Conservation (phyloP, 2,113 vertebrate species). For the Podarcis muralis region DNA sequence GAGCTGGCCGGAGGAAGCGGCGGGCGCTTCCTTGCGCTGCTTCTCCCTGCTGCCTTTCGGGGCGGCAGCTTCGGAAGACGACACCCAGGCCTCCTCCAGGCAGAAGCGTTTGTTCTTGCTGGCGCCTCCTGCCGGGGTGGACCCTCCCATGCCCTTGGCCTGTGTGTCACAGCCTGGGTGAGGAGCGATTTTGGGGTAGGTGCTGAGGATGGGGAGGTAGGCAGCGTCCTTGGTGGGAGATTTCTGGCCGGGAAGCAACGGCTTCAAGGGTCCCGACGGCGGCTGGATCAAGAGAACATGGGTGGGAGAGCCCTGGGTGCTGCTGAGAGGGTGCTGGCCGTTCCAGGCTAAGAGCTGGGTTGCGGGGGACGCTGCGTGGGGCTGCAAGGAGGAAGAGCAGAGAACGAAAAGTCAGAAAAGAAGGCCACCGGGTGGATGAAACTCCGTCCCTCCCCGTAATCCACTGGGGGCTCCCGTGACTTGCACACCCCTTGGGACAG, state of each 20-base stretch:
- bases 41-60: background rate
- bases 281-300: slow-evolving; percentile 69
- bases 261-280: background rate
- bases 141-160: background rate
- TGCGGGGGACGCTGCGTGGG: slow-evolving; percentile 47
- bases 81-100: background rate
- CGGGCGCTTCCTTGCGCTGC: slow-evolving; percentile 56
- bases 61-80: background rate
- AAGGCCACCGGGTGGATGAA: background rate
- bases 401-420: background rate
- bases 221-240: slow-evolving; percentile 5
- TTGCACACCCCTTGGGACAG: background rate
- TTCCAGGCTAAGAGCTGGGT: slow-evolving; percentile 56
- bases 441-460: background rate
- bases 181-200: slow-evolving; percentile 77
- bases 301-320: background rate
- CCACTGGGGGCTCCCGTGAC: background rate
- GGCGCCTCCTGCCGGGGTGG: background rate
- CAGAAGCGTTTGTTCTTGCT: background rate
- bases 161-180: slow-evolving; percentile 58
- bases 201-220: slow-evolving; percentile 68
- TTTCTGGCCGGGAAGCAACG: background rate
- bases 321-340: background rate
- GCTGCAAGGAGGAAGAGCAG: slow-evolving; percentile 34
- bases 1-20: fast-evolving